A percentile compares a stretch with the other conserved stretches of the same genome.
Conservation (phyloP, 2,797 vertebrate species). For the Syngnathus rostellatus region DNA sequence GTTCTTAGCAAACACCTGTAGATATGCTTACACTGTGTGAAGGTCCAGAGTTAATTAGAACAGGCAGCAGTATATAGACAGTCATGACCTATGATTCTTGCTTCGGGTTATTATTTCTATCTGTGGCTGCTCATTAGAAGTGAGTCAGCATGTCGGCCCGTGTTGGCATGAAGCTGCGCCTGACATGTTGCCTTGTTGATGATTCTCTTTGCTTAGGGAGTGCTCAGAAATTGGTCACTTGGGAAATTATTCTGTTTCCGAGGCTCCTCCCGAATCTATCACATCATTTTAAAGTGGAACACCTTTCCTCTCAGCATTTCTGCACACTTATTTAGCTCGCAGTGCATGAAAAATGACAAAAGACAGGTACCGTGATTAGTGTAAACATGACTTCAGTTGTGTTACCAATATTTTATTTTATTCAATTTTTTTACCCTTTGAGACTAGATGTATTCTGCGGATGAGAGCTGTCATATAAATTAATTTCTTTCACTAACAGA, state of each 20-base stretch:
- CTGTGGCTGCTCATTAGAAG: conserved; percentile 69
- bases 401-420: background rate
- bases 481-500: background rate
- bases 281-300: conserved; percentile 66
- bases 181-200: conserved; percentile 61
- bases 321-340: conserved; percentile 32
- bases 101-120: conserved; percentile 66
- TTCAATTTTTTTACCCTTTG: background rate
- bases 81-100: conserved; percentile 64
- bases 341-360: conserved; percentile 32
- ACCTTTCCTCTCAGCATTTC: conserved; percentile 50
- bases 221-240: conserved; percentile 70
- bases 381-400: conserved; percentile 7
- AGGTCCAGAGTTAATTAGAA: conserved; percentile 65
- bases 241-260: conserved; percentile 70
- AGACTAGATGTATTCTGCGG: background rate
- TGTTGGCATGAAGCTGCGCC: conserved; percentile 40
- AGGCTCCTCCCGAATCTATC: conserved; percentile 73
- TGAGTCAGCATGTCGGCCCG: conserved; percentile 57
- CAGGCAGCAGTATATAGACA: conserved; percentile 53
- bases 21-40: conserved; percentile 36
- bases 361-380: conserved; percentile 15
- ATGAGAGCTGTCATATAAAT: background rate
- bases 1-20: conserved; percentile 31
- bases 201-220: conserved; percentile 64